Conservation (phyloP, 1,140 invertebrate species). For the Zaprionus gabonicus region DNA sequence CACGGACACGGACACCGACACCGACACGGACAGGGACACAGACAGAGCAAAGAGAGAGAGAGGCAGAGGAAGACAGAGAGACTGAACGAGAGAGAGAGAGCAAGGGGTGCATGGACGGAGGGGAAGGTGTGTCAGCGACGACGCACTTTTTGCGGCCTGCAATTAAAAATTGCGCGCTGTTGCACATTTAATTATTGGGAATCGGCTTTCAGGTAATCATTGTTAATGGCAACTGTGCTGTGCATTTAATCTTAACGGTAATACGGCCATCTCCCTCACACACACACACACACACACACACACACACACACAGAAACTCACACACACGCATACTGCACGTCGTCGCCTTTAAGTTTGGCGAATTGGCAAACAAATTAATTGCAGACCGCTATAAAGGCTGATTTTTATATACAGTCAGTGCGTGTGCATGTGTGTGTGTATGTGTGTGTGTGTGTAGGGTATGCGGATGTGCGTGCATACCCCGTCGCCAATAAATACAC, state of each 20-base stretch:
- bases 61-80: conserved; percentile 32
- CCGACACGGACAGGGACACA: conserved; percentile 14
- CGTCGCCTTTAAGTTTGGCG: conserved; percentile 59
- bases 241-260: conserved; percentile 76
- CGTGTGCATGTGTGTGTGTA: background rate
- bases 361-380: conserved; percentile 31
- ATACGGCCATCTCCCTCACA: conserved; percentile 20
- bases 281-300: background rate
- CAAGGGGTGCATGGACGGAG: background rate
- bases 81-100: conserved; percentile 8
- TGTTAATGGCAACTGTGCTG: conserved; percentile 80
- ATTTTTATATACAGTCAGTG: background rate
- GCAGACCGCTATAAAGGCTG: background rate
- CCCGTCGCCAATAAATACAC: conserved; percentile 37
- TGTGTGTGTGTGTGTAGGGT: conserved; percentile 2
- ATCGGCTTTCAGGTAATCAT: conserved; percentile 82
- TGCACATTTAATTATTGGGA: conserved; percentile 83
- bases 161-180: conserved; percentile 83
- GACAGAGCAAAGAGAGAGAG: background rate
- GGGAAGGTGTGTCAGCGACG: background rate
- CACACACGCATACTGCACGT: background rate
- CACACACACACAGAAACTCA: background rate
- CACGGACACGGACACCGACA: conserved; percentile 4
- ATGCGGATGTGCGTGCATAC: background rate
- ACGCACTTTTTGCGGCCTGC: conserved; percentile 72